Evolutionary conservation across 2,797 vertebrate genomes (phyloP).

Genomic region (Brotogeris chrysoptera): DNA sequence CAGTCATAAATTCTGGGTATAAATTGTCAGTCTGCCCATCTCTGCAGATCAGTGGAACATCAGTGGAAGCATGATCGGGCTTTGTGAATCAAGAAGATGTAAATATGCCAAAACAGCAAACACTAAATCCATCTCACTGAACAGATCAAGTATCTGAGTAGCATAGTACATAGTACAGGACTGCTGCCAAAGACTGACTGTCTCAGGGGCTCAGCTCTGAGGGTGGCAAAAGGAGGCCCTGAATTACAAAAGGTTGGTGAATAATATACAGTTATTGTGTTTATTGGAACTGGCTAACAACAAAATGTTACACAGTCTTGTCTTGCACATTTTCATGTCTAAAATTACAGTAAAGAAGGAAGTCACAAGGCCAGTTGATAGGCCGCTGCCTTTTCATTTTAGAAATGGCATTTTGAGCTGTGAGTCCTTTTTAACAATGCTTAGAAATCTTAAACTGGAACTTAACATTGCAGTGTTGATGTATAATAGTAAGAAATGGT

Average conservation of each 20-base stretch:
- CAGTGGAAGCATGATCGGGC: neutral
- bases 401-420: neutral
- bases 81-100: neutral
- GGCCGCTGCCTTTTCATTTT: neutral
- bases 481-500: neutral
- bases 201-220: neutral
- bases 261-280: neutral
- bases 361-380: neutral
- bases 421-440: neutral
- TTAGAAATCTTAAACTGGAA: neutral
- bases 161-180: neutral
- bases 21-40: neutral
- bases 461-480: neutral
- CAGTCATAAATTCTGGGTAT: neutral
- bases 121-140: neutral
- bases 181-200: neutral
- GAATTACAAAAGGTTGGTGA: neutral
- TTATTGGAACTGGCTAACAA: neutral
- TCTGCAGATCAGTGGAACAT: neutral
- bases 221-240: neutral
- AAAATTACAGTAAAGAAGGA: neutral
- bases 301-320: neutral
- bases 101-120: neutral
- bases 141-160: neutral
- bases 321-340: neutral